Base-by-base conservation (phyloP, 2,888 invertebrate species). In the Zonitis immaculata region DNA sequence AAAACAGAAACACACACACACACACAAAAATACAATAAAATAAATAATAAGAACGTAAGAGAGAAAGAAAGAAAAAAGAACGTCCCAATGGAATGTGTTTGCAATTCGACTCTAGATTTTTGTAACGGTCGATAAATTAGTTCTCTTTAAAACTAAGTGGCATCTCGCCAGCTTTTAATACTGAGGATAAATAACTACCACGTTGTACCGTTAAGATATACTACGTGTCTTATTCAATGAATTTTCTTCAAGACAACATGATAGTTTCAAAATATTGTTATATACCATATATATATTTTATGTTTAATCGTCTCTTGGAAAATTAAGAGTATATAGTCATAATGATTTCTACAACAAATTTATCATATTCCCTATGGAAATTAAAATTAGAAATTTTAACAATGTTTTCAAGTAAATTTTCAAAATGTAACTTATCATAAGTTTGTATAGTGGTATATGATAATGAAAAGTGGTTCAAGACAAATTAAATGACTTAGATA, bases 71-170 rank as follows among this genome's bases (percentile, higher is more conserved):
- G 8, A 27, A 27, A 56, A 56, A 59, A 49, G 51, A 44, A 44
- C 42, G 39, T 39, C 6, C 39, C n/a, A 39, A n/a, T 39, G 58
- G 65, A 66, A 67, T 64, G 66, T 61, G 62, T 65, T 66, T 60
- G 62, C 65, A 60, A 61, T 64, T 66, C 60, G 44, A 51, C 59
- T 60, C 25, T 45, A 51, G 54, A 66, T 66, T 67, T 67, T 67
- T 66, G 67, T 67, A 62, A 66, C 66, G 66, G 61, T 62, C 69
- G 66, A 69, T 69, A 69, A 70, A 69, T 69, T 70, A 62, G 64
- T 59, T 50, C 59, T 62, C 56, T 62, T 63, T 64, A 64, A 61
- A 63, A 59, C 59, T 61, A 57, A 63, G 63, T 63, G 64, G 63
- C 65, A 64, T 49, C 60, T 60, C 56, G 63, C 63, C 64, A 64